A percentile compares a stretch with the other conserved stretches of the same genome.
Conservation (phyloP, 1,140 invertebrate genomes). For the Panagrolaimus sp. region DNA sequence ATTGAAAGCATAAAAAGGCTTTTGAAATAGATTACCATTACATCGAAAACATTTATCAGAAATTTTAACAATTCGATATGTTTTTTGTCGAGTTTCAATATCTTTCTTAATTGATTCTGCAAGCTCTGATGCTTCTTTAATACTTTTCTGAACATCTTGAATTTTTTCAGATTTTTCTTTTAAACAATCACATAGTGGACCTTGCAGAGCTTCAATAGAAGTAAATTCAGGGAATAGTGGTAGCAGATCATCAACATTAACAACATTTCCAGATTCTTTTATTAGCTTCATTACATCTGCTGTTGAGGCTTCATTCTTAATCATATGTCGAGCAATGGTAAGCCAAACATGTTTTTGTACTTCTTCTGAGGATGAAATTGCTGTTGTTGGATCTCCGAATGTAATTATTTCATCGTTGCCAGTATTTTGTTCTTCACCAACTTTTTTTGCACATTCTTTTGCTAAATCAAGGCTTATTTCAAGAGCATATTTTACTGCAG, state of each 20-base stretch:
- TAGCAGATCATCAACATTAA: constrained; percentile 88
- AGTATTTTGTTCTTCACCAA: constrained; percentile 64
- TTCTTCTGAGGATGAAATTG: constrained; percentile 61
- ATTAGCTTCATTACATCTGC: constrained; percentile 63
- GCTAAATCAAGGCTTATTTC: constrained; percentile 72
- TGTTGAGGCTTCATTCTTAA: constrained; percentile 24
- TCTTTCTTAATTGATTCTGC: constrained; percentile 78
- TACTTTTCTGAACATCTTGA: constrained; percentile 78
- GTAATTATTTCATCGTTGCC: constrained; percentile 60
- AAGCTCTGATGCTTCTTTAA: constrained; percentile 81
- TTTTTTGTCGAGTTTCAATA: constrained; percentile 61
- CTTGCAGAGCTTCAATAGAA: constrained; percentile 92
- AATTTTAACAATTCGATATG: constrained; percentile 65
- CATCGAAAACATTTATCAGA: constrained; percentile 77
- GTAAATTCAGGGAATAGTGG: constrained; percentile 96
- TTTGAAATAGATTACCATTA: constrained; percentile 70
- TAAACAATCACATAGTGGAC: constrained; percentile 40
- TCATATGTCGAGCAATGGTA: constrained; percentile 70
- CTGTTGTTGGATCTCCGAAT: neutral
- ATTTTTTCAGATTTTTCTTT: constrained; percentile 42
- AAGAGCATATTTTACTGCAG: constrained; percentile 79
- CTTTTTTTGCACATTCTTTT: constrained; percentile 71
- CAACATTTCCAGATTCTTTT: constrained; percentile 75
- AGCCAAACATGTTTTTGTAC: constrained; percentile 83
- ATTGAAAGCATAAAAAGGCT: constrained; percentile 86